Evolutionary conservation across 2,113 vertebrate genomes (phyloP).

Genomic region (Ciconia stormi): DNA sequence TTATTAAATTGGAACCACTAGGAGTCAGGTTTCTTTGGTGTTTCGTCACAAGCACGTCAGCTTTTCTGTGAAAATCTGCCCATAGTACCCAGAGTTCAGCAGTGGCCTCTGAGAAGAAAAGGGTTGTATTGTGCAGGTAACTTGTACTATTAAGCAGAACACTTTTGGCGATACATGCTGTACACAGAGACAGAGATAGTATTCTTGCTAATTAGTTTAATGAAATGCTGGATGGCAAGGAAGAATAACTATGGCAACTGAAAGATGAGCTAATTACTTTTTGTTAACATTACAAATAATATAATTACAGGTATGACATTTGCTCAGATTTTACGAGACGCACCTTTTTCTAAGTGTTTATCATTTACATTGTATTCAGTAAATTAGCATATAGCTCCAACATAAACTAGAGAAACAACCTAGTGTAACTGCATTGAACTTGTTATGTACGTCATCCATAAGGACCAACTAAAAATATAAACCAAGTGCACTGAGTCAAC

Average conservation of each 20-base stretch:
- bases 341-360: neutral
- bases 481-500: neutral
- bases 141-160: neutral
- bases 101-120: neutral
- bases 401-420: neutral
- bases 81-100: neutral
- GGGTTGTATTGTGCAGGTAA: neutral
- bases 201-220: conserved; percentile 30
- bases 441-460: neutral
- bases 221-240: conserved; percentile 6
- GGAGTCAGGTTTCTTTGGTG: neutral
- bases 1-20: neutral
- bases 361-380: neutral
- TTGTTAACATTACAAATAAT: conserved; percentile 32
- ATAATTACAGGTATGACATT: conserved; percentile 12
- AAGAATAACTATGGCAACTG: conserved; percentile 61
- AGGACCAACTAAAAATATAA: neutral
- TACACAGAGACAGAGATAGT: neutral
- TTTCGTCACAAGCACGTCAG: neutral
- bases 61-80: neutral
- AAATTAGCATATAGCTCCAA: neutral
- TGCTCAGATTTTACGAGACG: neutral
- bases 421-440: neutral
- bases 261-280: conserved; percentile 23
- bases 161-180: neutral